Percentiles rank a stretch among this genome's conserved stretches.
Evolutionary conservation across 2,797 vertebrate species (phyloP).

Genomic region (Ara ararauna): DNA sequence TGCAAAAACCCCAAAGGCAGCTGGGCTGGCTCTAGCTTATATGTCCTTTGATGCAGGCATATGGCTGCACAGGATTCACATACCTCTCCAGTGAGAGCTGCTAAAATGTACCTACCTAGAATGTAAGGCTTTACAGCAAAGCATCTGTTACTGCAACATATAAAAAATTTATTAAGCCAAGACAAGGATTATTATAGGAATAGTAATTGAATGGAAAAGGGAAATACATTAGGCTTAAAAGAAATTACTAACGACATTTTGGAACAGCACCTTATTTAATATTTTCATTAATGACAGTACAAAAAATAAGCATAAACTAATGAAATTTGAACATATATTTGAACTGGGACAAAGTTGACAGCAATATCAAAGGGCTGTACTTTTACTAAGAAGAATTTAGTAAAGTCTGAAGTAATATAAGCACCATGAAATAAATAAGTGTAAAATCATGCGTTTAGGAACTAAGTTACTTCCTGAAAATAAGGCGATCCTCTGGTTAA

Average conservation of each 20-base stretch:
- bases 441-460: background rate
- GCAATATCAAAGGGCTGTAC: background rate
- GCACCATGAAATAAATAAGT: background rate
- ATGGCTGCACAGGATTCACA: background rate
- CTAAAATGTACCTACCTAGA: background rate
- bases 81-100: background rate
- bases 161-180: background rate
- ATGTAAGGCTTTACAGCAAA: background rate
- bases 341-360: background rate
- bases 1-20: background rate
- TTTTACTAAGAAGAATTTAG: background rate
- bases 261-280: background rate
- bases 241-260: conserved; percentile 10
- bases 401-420: background rate
- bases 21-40: background rate
- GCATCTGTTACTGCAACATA: background rate
- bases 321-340: background rate
- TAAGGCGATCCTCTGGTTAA: background rate
- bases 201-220: background rate
- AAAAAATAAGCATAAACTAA: background rate
- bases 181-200: background rate
- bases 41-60: background rate
- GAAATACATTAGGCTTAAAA: background rate
- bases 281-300: conserved; percentile 15
- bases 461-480: background rate